Percentiles rank a stretch among this genome's conserved stretches.
Conservation (phyloP, 2,888 invertebrate species). For the Tetrapedia diversipes region DNA sequence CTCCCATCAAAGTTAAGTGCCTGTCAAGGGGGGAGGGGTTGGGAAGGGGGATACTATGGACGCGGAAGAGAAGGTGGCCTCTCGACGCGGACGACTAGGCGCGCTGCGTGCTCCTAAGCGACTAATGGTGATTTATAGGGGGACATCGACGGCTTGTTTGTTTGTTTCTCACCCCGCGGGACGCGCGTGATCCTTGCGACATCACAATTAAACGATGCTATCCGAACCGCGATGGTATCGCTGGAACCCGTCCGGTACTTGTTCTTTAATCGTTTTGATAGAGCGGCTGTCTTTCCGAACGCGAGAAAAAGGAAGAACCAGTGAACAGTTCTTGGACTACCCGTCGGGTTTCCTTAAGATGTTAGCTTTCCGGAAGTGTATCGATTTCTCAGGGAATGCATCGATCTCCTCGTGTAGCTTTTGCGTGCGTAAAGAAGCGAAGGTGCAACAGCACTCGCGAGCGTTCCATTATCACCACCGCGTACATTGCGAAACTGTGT, state of each 20-base stretch:
- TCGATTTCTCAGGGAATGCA: too few relatives aligned
- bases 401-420: too few relatives aligned
- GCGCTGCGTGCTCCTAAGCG: constrained; percentile 29
- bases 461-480: constrained; percentile 18
- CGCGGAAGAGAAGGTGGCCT: constrained; percentile 45
- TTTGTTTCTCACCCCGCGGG: constrained; percentile 13
- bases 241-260: neutral
- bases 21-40: constrained; percentile 34
- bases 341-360: neutral
- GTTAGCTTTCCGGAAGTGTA: neutral
- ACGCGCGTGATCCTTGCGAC: constrained; percentile 27
- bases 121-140: constrained; percentile 55
- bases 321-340: neutral
- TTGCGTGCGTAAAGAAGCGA: neutral
- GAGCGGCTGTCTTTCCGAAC: too few relatives aligned
- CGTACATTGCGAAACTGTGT: neutral
- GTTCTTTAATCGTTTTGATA: neutral
- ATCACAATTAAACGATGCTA: constrained; percentile 35
- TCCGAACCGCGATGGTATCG: neutral
- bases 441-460: constrained; percentile 6
- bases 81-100: constrained; percentile 15
- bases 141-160: constrained; percentile 41
- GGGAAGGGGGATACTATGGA: too few relatives aligned
- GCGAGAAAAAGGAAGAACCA: too few relatives aligned
- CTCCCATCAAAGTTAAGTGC: constrained; percentile 35